phyloP scores from a whole-genome alignment of 2,888 invertebrate species.

The Dorcus parallelipipedus region DNA sequence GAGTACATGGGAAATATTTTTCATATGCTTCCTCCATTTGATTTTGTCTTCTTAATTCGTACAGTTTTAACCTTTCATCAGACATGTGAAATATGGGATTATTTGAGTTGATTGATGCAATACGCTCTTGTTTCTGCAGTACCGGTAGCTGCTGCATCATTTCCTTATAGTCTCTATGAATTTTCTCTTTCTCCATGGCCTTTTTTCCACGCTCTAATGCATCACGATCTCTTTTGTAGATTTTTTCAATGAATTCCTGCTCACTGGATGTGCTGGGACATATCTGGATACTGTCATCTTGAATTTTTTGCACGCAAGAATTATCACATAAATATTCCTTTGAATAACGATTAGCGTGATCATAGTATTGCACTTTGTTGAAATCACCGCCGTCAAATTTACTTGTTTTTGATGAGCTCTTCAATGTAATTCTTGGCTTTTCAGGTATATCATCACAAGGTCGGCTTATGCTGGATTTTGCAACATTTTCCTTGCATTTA shows the following conservation, averaged over 20 bases:
- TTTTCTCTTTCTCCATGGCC: constrained; percentile 52
- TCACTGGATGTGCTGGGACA: constrained; percentile 30
- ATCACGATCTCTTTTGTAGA: constrained; percentile 37
- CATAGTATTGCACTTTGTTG: constrained; percentile 48
- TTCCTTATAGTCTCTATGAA: constrained; percentile 52
- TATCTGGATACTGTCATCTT: constrained; percentile 34
- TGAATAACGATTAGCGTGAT: constrained; percentile 50
- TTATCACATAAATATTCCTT: constrained; percentile 40
- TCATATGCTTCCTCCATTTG: constrained; percentile 55
- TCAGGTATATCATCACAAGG: constrained; percentile 20
- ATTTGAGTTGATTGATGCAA: constrained; percentile 36
- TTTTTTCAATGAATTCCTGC: constrained; percentile 32
- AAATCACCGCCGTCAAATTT: neutral
- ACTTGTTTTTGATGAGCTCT: neutral
- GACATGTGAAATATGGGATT: constrained; percentile 47
- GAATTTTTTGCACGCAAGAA: constrained; percentile 41
- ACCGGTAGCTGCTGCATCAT: constrained; percentile 50
- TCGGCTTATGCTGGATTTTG: neutral
- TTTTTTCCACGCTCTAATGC: constrained; percentile 48
- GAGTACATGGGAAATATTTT: constrained; percentile 39
- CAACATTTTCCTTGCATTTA: neutral
- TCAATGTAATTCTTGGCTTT: constrained; percentile 28
- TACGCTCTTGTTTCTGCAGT: constrained; percentile 44
- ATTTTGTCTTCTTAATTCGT: constrained; percentile 48
- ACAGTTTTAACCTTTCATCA: constrained; percentile 47